These are phyloP conservation scores for Petrosia ficiformis DNA, from an alignment of 37 sponge, comb jelly and placozoan genomes.

Conservation along the genomic window DNA sequence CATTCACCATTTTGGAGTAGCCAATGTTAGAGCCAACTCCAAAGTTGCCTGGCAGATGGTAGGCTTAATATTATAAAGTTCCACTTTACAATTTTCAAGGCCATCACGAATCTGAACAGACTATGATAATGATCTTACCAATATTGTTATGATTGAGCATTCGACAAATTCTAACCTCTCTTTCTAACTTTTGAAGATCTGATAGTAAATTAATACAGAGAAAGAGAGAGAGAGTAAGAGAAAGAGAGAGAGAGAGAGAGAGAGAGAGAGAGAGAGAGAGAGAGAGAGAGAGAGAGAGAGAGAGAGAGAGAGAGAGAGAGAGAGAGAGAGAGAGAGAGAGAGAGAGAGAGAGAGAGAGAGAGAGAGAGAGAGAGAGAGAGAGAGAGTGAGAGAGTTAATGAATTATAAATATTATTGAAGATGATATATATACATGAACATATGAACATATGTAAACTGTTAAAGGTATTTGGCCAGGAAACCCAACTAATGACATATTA, in stretches of 20 bases:
- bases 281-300: background rate
- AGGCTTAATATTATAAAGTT: no score
- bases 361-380: slow-evolving; percentile 28
- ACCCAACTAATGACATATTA: no score
- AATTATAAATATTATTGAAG: no score
- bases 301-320: slow-evolving; percentile 1
- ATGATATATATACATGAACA: no score
- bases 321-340: slow-evolving; percentile 64
- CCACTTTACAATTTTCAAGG: no score
- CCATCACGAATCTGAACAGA: no score
- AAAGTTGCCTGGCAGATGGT: no score
- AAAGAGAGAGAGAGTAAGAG: background rate
- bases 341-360: slow-evolving; percentile 67
- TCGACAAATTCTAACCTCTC: slow-evolving; percentile 85
- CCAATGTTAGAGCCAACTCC: no score
- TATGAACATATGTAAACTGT: no score
- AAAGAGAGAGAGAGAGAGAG: background rate
- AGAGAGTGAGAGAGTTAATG: no score
- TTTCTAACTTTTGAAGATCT: slow-evolving; percentile 83
- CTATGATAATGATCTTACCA: slow-evolving; percentile 27
- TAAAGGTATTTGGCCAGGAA: no score
- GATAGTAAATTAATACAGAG: background rate
- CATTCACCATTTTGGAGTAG: no score
- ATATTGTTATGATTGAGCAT: slow-evolving; percentile 70
- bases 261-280: slow-evolving; percentile 1